These are phyloP conservation scores for Spongilla lacustris DNA, from an alignment of 37 sponge, comb jelly and placozoan genomes.

Conservation along the genomic window DNA sequence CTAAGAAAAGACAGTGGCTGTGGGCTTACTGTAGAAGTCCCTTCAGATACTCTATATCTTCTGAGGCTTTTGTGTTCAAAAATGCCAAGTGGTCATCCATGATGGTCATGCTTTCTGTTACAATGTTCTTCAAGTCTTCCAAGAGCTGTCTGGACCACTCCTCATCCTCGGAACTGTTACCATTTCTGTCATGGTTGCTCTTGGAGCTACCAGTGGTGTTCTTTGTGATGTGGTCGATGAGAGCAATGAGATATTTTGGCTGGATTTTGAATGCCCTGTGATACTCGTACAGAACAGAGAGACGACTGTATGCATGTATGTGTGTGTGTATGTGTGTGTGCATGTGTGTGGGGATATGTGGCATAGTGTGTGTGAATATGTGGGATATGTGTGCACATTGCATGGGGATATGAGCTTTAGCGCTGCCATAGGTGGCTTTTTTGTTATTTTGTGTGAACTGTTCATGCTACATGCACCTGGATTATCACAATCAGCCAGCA, in stretches of 20 bases:
- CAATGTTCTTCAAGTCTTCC: not conserved
- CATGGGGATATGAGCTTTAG: not conserved
- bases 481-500: no score
- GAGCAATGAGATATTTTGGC: not conserved
- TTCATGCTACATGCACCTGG: no score
- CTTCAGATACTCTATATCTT: not conserved
- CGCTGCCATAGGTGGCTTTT: no score
- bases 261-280: constrained; percentile 44
- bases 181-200: not conserved
- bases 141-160: not conserved
- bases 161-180: not conserved
- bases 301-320: constrained; percentile 21
- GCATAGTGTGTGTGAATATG: not conserved
- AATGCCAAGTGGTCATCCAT: not conserved
- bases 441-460: no score
- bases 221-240: constrained; percentile 20
- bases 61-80: not conserved
- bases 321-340: constrained; percentile 13
- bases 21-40: not conserved
- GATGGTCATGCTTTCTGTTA: not conserved
- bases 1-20: not conserved
- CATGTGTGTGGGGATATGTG: not conserved
- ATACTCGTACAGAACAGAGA: constrained; percentile 51
- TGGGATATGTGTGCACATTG: not conserved
- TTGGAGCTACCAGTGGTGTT: not conserved